These are phyloP conservation scores for Peromyscus leucopus DNA, from an alignment of 2,113 vertebrate species.

Conservation along the genomic window DNA sequence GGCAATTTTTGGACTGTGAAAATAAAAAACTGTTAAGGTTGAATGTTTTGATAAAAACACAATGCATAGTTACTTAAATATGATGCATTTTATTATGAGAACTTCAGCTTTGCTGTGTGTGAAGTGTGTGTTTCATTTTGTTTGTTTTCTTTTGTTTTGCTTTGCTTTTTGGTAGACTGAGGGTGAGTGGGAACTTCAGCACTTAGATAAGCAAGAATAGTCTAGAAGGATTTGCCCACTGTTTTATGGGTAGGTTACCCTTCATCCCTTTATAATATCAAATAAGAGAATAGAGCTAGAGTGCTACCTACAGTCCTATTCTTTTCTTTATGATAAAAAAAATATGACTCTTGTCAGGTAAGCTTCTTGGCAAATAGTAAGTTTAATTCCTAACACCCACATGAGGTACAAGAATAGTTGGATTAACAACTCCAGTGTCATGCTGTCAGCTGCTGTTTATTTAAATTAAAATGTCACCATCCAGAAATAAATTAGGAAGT, in stretches of 20 bases:
- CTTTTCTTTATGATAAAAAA: constrained; percentile 70
- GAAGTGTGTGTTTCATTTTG: neutral
- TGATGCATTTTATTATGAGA: neutral
- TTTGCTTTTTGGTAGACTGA: neutral
- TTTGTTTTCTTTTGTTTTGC: neutral
- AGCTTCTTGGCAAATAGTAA: constrained; percentile 84
- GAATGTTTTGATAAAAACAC: neutral
- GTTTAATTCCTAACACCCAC: constrained; percentile 88
- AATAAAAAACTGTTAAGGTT: neutral
- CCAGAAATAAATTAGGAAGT: constrained; percentile 89
- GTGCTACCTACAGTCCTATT: constrained; percentile 41
- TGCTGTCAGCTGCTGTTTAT: constrained; percentile 90
- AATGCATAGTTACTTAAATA: neutral
- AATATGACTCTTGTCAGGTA: constrained; percentile 86
- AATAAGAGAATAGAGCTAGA: constrained; percentile 56
- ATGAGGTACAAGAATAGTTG: constrained; percentile 87
- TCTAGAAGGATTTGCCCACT: neutral
- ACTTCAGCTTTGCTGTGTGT: neutral
- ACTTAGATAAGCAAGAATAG: neutral
- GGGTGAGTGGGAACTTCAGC: neutral
- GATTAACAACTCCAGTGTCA: constrained; percentile 88
- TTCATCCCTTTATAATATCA: constrained; percentile 61
- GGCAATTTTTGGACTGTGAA: neutral
- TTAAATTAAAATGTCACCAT: constrained; percentile 90
- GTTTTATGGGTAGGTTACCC: constrained; percentile 65